Percentiles rank a stretch among this genome's conserved stretches.
phyloP scores from a whole-genome alignment of 2,113 vertebrate species.

The Microtus pennsylvanicus region DNA sequence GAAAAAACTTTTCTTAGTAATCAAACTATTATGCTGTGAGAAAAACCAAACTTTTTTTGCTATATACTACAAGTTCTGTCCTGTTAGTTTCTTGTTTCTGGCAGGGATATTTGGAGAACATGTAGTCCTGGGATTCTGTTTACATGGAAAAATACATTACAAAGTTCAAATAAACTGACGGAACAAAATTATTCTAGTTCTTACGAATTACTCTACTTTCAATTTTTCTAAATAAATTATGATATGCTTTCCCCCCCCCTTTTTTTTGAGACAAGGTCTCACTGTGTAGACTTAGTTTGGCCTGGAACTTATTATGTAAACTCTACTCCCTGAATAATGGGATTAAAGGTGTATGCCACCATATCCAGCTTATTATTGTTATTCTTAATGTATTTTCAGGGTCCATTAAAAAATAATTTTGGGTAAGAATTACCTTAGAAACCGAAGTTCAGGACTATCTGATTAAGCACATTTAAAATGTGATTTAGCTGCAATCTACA shows the following conservation, averaged over 20 bases:
- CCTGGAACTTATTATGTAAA: neutral
- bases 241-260: no score
- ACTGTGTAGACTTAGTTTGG: neutral
- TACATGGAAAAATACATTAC: neutral
- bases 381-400: neutral
- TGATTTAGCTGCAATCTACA: neutral
- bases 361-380: neutral
- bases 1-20: neutral
- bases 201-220: neutral
- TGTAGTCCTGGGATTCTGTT: neutral
- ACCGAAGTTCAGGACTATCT: neutral
- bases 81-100: neutral
- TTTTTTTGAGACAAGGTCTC: neutral
- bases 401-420: constrained; percentile 29
- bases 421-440: neutral
- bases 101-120: neutral
- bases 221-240: constrained; percentile 28
- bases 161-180: constrained; percentile 11
- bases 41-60: neutral
- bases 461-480: neutral
- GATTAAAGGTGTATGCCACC: neutral
- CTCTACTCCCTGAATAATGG: neutral
- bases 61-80: neutral
- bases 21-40: neutral
- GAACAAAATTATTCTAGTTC: constrained; percentile 19